These are phyloP conservation scores for Aquatica leii DNA, from an alignment of 2,888 invertebrate species.

Conservation along the genomic window DNA sequence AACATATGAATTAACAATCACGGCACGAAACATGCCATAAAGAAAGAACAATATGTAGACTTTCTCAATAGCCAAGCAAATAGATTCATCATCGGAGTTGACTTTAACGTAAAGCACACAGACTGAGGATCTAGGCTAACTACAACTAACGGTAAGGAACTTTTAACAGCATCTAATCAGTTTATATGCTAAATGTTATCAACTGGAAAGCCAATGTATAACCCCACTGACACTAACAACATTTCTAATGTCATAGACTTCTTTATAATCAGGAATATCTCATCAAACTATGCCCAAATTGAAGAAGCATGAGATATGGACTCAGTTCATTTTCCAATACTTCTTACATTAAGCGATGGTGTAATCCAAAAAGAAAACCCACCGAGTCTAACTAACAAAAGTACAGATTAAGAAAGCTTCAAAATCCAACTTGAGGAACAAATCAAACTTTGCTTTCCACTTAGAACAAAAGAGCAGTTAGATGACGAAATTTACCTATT, in stretches of 20 bases:
- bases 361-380: slow-evolving; percentile 16
- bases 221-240: slow-evolving; percentile 19
- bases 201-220: slow-evolving; percentile 16
- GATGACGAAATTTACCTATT: no score
- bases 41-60: slow-evolving; percentile 32
- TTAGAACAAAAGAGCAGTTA: no score
- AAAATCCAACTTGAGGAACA: no score
- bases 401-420: no score
- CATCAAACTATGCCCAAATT: slow-evolving; percentile 14
- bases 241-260: slow-evolving; percentile 18
- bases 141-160: slow-evolving; percentile 23
- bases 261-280: slow-evolving; percentile 16
- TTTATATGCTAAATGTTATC: slow-evolving; percentile 17
- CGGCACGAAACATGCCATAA: slow-evolving; percentile 30
- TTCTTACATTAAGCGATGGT: slow-evolving; percentile 9
- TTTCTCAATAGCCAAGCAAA: slow-evolving; percentile 19
- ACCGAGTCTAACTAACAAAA: no score
- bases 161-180: slow-evolving; percentile 15
- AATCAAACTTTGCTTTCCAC: no score
- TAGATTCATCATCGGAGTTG: slow-evolving; percentile 15
- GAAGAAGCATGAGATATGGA: slow-evolving; percentile 21
- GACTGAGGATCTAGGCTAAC: slow-evolving; percentile 18
- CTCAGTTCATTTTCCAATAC: slow-evolving; percentile 15
- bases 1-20: slow-evolving; percentile 20
- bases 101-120: slow-evolving; percentile 15